phyloP scores from a whole-genome alignment of 2,113 vertebrate species.

The Zosterops japonicus region DNA sequence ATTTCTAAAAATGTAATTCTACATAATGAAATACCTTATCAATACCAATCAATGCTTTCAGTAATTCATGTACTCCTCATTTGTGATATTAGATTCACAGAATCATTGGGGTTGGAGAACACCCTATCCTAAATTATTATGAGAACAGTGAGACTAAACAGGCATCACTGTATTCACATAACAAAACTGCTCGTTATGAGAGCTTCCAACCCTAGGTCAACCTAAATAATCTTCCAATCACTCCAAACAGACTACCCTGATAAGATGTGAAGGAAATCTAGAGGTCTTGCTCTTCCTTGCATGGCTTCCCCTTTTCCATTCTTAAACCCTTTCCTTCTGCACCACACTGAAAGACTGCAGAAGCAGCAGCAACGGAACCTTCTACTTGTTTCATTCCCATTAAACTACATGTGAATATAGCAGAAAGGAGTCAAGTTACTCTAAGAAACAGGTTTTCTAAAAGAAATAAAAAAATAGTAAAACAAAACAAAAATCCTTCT shows the following conservation, averaged over 20 bases:
- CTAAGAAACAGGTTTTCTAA: neutral
- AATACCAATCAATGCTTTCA: neutral
- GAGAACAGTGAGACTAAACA: neutral
- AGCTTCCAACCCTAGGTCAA: neutral
- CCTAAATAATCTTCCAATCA: neutral
- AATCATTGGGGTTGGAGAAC: neutral
- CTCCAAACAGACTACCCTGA: neutral
- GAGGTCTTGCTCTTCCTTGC: neutral
- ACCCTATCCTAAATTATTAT: neutral
- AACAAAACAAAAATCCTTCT: neutral
- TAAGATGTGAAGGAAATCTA: neutral
- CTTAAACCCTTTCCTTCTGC: neutral
- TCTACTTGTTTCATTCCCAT: neutral
- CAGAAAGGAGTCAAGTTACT: neutral
- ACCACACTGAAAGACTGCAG: neutral
- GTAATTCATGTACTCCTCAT: neutral
- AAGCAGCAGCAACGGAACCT: neutral
- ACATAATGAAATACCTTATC: neutral
- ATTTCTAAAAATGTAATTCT: neutral
- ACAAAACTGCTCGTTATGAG: neutral
- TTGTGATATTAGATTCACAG: neutral
- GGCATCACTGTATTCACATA: neutral
- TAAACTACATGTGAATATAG: neutral
- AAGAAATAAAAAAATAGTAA: neutral
- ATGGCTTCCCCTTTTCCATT: neutral